Base-by-base conservation (phyloP, 2,797 vertebrate species). In the Danio tinwini region DNA sequence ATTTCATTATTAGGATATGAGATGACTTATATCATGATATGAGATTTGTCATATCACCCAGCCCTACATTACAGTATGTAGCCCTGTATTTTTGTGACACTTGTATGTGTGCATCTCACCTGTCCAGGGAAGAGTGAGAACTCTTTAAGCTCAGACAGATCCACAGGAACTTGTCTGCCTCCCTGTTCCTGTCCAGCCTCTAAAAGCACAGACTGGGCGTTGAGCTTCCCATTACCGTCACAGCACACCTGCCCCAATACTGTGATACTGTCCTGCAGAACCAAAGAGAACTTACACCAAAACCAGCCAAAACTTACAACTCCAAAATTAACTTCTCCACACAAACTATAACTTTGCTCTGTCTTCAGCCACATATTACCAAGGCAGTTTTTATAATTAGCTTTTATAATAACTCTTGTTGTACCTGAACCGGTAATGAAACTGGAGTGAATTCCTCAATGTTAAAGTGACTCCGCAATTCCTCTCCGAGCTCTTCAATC, bases 61-160 rank as follows among this genome's bases (percentile, higher is more conserved):
- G n/a, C n/a, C n/a, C n/a, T n/a, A n/a, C n/a, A n/a, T n/a, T n/a
- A n/a, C n/a, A n/a, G n/a, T n/a, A n/a, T n/a, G n/a, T n/a, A n/a
- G 29, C 29, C 29, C 29, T 29, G 29, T 29, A 29, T 29, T 29
- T 29, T 29, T 29, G 1, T 1, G 29, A 29, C 1, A 29, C 29
- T 29, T 29, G 6, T 16, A 13, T 5, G 11, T 7, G 13, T 76
- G 59, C 39, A 39, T 42, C 89, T 90, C 81, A 98, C 97, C 96
- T 98, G 97, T n/a, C 97, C 97, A 0, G 97, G 97, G 86, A 99
- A 98, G 7, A 99, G 91, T 0, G 97, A 98, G 82, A 94, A 98
- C 67, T 98, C 95, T 47, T 83, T 89, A 0, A 99, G 94, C 74
- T 97, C 96, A 0, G 95, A 96, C 0, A 99, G 86, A 78, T 98